phyloP scores from a whole-genome alignment of 1,140 invertebrate species.

The Diorhabda elongata region DNA sequence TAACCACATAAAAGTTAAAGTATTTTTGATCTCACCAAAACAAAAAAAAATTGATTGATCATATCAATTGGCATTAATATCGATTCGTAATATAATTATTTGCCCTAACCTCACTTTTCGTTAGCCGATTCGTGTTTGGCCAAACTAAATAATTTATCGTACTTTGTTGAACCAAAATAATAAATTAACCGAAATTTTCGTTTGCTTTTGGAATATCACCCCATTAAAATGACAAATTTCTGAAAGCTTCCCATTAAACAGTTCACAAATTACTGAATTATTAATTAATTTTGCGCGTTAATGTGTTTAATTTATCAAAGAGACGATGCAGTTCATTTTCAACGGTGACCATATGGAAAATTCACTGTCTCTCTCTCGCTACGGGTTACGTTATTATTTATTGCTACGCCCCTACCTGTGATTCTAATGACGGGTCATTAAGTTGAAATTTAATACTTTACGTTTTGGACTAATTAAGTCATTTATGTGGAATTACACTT shows the following conservation, averaged over 20 bases:
- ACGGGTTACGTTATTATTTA: neutral
- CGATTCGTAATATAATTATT: no score
- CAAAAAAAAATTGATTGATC: no score
- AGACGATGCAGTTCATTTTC: neutral
- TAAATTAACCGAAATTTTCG: constrained; percentile 1
- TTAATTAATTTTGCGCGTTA: neutral
- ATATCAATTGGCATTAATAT: no score
- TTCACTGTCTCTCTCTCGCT: neutral
- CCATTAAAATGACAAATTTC: neutral
- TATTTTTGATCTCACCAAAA: no score
- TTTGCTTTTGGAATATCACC: neutral
- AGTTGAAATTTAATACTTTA: neutral
- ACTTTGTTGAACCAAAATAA: neutral
- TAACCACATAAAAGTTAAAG: no score
- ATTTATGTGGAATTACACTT: no score
- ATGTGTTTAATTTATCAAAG: neutral
- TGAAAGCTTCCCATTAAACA: constrained; percentile 2
- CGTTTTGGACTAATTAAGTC: neutral
- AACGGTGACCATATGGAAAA: neutral
- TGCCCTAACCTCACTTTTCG: no score
- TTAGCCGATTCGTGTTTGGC: no score
- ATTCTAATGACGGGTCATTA: constrained; percentile 9
- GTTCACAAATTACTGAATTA: constrained; percentile 2
- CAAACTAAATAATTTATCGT: no score
- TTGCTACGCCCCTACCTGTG: constrained; percentile 3